A percentile compares a stretch with the other conserved stretches of the same genome.
These are phyloP conservation scores for Rhopalosiphum maidis DNA, from an alignment of 1,140 invertebrate genomes.

Conservation along the genomic window DNA sequence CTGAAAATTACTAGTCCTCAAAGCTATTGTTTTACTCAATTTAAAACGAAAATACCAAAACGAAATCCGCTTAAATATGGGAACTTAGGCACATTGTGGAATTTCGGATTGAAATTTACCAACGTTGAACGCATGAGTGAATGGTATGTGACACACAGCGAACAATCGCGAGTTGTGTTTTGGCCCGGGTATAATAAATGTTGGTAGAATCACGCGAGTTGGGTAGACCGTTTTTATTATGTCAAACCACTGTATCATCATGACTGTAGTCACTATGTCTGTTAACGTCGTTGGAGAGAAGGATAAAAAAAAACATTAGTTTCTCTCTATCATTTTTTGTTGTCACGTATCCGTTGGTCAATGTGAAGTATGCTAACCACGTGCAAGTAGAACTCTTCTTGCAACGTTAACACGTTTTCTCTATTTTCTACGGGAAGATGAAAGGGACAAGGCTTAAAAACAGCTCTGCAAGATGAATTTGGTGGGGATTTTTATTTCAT, in stretches of 20 bases:
- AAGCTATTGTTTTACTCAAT: slow-evolving; percentile 13
- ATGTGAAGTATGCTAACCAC: slow-evolving; percentile 53
- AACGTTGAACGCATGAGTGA: slow-evolving; percentile 13
- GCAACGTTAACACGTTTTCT: slow-evolving; percentile 56
- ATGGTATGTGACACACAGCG: slow-evolving; percentile 27
- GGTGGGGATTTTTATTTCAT: slow-evolving; percentile 46
- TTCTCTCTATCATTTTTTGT: slow-evolving; percentile 51
- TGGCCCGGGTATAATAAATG: background rate
- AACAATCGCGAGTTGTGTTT: background rate
- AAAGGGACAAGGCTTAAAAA: slow-evolving; percentile 41
- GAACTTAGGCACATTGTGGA: slow-evolving; percentile 22
- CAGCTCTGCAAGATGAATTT: slow-evolving; percentile 43
- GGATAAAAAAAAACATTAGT: slow-evolving; percentile 40
- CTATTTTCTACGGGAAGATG: slow-evolving; percentile 19
- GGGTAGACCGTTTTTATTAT: slow-evolving; percentile 42
- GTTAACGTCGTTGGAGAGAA: slow-evolving; percentile 10
- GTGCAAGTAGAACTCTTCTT: slow-evolving; percentile 44
- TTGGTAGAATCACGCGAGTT: slow-evolving; percentile 21
- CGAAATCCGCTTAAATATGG: background rate
- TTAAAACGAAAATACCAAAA: slow-evolving; percentile 39
- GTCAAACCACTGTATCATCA: slow-evolving; percentile 49
- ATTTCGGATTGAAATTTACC: slow-evolving; percentile 37
- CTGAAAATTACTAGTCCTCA: background rate
- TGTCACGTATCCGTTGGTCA: slow-evolving; percentile 46
- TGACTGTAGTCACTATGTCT: slow-evolving; percentile 32